Conservation (phyloP, 1,140 invertebrate species). For the Calycopis cecrops region DNA sequence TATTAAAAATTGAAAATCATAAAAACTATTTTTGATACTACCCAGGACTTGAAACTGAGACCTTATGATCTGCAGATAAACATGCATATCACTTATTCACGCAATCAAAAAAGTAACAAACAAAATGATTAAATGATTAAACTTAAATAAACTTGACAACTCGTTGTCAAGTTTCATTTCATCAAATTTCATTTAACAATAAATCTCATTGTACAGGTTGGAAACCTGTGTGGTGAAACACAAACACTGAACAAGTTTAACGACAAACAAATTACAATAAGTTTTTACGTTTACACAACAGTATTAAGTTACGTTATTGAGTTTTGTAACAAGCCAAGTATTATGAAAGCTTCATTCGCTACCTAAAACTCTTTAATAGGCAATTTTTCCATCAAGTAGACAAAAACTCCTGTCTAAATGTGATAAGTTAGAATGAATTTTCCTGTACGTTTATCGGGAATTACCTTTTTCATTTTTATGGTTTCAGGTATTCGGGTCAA, state of each 20-base stretch:
- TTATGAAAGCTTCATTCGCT: conserved; percentile 5
- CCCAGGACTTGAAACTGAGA: no score
- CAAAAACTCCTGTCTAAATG: neutral
- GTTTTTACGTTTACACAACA: neutral
- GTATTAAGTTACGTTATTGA: neutral
- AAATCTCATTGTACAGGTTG: no score
- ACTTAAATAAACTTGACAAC: no score
- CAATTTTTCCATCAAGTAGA: neutral
- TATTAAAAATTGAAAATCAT: no score
- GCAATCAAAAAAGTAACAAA: no score
- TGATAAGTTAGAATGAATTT: neutral
- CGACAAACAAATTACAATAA: conserved; percentile 9
- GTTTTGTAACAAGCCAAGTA: conserved; percentile 7
- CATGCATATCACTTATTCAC: no score
- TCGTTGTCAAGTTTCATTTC: no score
- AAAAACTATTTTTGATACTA: no score
- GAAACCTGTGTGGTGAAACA: no score
- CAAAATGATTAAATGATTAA: no score
- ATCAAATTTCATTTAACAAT: no score
- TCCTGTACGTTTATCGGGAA: neutral
- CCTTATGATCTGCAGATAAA: no score
- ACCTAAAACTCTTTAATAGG: neutral
- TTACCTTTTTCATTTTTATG: conserved; percentile 82
- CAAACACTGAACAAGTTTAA: neutral
- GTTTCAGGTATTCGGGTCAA: conserved; percentile 22